Evolutionary conservation across 2,888 invertebrate species (phyloP).

Genomic region (Amblyjoppa proteus): DNA sequence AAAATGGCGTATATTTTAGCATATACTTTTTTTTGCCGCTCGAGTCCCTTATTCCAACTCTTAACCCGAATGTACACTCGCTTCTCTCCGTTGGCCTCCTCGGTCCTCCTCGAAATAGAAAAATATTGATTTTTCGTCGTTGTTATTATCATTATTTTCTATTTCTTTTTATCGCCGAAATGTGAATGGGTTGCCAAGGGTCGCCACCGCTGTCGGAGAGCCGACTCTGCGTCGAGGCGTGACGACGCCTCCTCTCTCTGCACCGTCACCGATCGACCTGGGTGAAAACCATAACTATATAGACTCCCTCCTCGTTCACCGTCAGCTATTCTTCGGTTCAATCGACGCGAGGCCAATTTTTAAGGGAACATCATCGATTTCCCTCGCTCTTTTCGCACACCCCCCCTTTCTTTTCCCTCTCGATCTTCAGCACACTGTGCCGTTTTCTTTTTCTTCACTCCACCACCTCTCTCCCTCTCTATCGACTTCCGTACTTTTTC

Average conservation of each 20-base stretch:
- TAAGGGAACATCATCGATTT: slow-evolving; percentile 47
- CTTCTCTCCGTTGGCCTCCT: slow-evolving; percentile 4
- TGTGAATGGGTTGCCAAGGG: slow-evolving; percentile 2
- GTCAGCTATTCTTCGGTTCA: slow-evolving; percentile 47
- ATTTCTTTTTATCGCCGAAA: slow-evolving; percentile 43
- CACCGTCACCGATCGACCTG: slow-evolving; percentile 38
- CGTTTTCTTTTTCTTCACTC: neutral
- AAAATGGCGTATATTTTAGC: too few species aligned
- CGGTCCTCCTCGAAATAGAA: slow-evolving; percentile 35
- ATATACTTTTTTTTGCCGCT: neutral
- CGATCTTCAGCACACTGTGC: neutral
- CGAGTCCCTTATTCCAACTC: neutral
- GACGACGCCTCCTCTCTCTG: slow-evolving; percentile 35
- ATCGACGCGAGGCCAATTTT: slow-evolving; percentile 51
- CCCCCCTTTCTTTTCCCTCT: neutral
- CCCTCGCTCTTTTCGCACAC: slow-evolving; percentile 22
- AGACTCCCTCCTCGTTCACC: slow-evolving; percentile 22
- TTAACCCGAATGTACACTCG: slow-evolving; percentile 8
- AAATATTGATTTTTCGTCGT: slow-evolving; percentile 40
- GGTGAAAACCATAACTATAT: slow-evolving; percentile 34
- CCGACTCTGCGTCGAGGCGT: slow-evolving; percentile 44
- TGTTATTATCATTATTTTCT: slow-evolving; percentile 3
- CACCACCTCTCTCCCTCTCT: neutral
- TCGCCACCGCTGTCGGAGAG: slow-evolving; percentile 23
- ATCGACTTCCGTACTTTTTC: slow-evolving; percentile 1